Conservation (phyloP, 2,888 invertebrate genomes). For the Nymphalis polychloros region DNA sequence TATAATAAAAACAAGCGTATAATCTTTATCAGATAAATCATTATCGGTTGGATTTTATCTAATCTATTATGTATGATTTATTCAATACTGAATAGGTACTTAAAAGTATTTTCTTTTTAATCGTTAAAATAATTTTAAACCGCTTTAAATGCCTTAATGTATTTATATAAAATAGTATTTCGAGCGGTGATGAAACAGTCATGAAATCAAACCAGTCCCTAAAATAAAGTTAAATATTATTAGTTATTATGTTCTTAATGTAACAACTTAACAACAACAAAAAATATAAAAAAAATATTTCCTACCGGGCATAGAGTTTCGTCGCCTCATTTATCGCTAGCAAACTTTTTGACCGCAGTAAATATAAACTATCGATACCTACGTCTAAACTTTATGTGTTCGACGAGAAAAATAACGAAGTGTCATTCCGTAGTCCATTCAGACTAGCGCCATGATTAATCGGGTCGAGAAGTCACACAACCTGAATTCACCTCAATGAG, state of each 20-base stretch:
- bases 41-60: not conserved
- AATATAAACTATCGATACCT: slow-evolving; percentile 28
- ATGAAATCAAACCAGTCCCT: too few species aligned
- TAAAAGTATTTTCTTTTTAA: too few species aligned
- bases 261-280: not conserved
- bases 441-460: slow-evolving; percentile 65
- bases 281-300: not conserved
- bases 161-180: too few species aligned
- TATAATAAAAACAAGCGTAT: slow-evolving; percentile 19
- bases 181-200: too few species aligned
- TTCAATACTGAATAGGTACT: too few species aligned
- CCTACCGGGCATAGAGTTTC: not conserved
- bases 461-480: slow-evolving; percentile 72
- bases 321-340: slow-evolving; percentile 10
- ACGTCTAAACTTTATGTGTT: slow-evolving; percentile 20
- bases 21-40: not conserved
- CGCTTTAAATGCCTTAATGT: too few species aligned
- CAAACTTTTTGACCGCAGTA: slow-evolving; percentile 18
- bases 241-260: not conserved
- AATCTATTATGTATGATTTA: too few species aligned
- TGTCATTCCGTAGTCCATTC: slow-evolving; percentile 52
- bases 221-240: not conserved
- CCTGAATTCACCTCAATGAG: slow-evolving; percentile 75
- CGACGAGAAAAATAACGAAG: slow-evolving; percentile 43
- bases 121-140: too few species aligned